phyloP scores from a whole-genome alignment of 2,113 vertebrate species.

The Muntiacus muntjak region DNA sequence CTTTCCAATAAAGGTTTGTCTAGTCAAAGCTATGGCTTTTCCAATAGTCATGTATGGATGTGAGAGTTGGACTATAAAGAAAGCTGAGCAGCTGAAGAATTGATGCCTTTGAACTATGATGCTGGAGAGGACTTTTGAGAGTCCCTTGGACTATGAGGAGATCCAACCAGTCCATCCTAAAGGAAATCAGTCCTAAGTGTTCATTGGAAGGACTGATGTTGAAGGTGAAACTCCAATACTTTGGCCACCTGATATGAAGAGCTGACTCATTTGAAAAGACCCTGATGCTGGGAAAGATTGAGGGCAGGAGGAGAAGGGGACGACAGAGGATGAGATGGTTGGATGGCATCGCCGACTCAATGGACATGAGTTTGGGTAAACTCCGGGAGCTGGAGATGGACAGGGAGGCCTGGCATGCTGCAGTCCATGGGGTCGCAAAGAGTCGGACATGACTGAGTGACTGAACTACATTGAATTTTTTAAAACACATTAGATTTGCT shows the following conservation, averaged over 20 bases:
- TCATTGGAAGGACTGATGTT: neutral
- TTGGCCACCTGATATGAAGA: neutral
- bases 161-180: neutral
- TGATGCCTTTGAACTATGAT: neutral
- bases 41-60: neutral
- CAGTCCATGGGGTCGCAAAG: neutral
- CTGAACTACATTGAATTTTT: neutral
- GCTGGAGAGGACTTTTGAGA: neutral
- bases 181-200: neutral
- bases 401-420: neutral
- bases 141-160: neutral
- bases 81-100: neutral
- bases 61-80: neutral
- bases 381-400: neutral
- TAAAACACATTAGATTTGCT: neutral
- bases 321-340: neutral
- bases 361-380: neutral
- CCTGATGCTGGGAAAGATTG: neutral
- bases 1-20: neutral
- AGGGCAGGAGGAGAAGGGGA: neutral
- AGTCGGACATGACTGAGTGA: neutral
- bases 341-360: neutral
- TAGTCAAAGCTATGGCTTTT: neutral
- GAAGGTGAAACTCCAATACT: neutral
- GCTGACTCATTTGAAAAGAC: neutral